Evolutionary conservation across 2,888 invertebrate genomes (phyloP).

Genomic region (Aelia acuminata): DNA sequence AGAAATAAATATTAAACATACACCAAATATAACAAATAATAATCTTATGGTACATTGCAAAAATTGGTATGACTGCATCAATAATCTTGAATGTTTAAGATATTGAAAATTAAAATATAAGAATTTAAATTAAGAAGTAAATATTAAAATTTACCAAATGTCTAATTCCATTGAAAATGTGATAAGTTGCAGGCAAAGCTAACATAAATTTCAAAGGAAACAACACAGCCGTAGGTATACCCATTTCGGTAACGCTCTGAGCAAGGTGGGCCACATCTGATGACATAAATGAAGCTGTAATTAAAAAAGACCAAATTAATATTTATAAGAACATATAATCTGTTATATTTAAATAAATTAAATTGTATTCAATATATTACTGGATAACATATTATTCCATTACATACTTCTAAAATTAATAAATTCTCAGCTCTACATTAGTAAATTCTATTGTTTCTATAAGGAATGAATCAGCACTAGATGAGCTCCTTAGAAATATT

Average conservation of each 20-base stretch:
- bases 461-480: too few species aligned
- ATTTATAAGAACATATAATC: not conserved
- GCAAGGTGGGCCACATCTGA: conserved; percentile 68
- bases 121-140: not conserved
- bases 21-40: not conserved
- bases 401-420: too few species aligned
- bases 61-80: not conserved
- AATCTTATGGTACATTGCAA: too few species aligned
- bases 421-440: too few species aligned
- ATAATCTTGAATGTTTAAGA: too few species aligned
- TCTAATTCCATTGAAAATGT: conserved; percentile 88
- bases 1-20: not conserved
- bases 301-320: not conserved
- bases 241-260: conserved; percentile 69
- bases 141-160: conserved; percentile 78
- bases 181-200: conserved; percentile 87
- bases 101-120: not conserved
- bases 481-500: too few species aligned
- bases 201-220: conserved; percentile 79
- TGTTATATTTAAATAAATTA: not conserved
- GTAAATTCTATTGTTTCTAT: too few species aligned
- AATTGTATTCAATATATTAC: too few species aligned
- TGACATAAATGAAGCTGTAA: conserved; percentile 70
- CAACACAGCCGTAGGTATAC: conserved; percentile 71
- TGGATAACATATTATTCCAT: too few species aligned